These are phyloP conservation scores for Nannobrachium achirus DNA, from an alignment of 2,113 vertebrate species.

Conservation along the genomic window DNA sequence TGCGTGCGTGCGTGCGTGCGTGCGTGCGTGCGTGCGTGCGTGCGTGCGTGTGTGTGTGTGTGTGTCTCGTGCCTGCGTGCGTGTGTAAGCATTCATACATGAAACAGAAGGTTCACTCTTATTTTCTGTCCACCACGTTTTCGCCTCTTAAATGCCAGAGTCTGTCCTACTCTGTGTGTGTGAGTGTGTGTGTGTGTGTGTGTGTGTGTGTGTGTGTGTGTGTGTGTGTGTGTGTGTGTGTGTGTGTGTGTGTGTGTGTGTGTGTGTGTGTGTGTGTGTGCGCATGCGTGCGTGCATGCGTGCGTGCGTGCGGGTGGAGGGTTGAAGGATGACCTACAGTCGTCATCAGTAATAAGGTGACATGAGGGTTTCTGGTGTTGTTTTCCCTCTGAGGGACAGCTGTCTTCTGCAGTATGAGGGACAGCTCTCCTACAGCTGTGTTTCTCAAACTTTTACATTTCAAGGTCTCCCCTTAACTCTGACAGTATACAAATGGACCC, in stretches of 20 bases:
- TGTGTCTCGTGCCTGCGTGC: neutral
- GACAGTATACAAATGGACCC: too few relatives aligned
- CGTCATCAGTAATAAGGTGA: slow-evolving; percentile 58
- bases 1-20: slow-evolving; percentile 10
- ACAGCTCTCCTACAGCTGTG: too few relatives aligned
- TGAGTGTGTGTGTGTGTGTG: slow-evolving; percentile 28
- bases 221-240: slow-evolving; percentile 8
- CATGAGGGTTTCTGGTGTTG: neutral
- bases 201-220: slow-evolving; percentile 17
- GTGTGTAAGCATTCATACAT: neutral
- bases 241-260: neutral
- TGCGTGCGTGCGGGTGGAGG: slow-evolving; percentile 52
- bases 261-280: slow-evolving; percentile 6
- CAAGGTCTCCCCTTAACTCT: too few relatives aligned
- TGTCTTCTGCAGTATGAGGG: too few relatives aligned
- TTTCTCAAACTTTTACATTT: too few relatives aligned
- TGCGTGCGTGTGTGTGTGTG: neutral
- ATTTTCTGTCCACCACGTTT: neutral
- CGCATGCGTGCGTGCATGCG: slow-evolving; percentile 34
- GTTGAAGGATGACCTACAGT: slow-evolving; percentile 45
- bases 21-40: neutral
- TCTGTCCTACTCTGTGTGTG: neutral
- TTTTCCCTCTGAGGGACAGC: too few relatives aligned
- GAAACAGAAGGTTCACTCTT: neutral
- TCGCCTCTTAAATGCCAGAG: too few relatives aligned